A percentile compares a stretch with the other conserved stretches of the same genome.
Evolutionary conservation across 1,140 invertebrate genomes (phyloP).

Genomic region (Zaprionus tsacasi): DNA sequence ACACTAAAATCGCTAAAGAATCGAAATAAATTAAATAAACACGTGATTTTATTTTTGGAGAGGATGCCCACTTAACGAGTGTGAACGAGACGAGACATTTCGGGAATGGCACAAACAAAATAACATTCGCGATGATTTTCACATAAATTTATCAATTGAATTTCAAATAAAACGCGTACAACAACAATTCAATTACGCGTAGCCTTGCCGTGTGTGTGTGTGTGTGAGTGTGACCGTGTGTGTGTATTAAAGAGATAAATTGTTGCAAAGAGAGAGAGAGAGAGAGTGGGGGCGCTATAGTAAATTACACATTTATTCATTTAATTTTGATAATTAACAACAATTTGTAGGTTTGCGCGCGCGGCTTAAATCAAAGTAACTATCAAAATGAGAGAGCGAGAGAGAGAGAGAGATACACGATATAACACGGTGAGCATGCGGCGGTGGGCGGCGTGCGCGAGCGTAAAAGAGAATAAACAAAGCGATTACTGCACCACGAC

Average conservation of each 20-base stretch:
- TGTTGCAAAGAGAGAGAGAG: slow-evolving; percentile 3
- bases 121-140: slow-evolving; percentile 43
- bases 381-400: slow-evolving; percentile 14
- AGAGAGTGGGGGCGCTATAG: slow-evolving; percentile 31
- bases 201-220: slow-evolving; percentile 11
- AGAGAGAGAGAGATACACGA: slow-evolving; percentile 16
- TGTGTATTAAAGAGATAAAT: slow-evolving; percentile 2
- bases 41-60: slow-evolving; percentile 8
- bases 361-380: slow-evolving; percentile 76
- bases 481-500: slow-evolving; percentile 41
- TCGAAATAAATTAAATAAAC: slow-evolving; percentile 33
- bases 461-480: slow-evolving; percentile 55
- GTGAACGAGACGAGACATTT: slow-evolving; percentile 36
- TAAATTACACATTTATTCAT: slow-evolving; percentile 56
- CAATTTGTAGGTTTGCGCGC: slow-evolving; percentile 68
- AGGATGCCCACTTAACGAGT: slow-evolving; percentile 11
- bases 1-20: slow-evolving; percentile 29
- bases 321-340: slow-evolving; percentile 68
- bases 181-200: slow-evolving; percentile 43
- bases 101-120: slow-evolving; percentile 25
- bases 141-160: slow-evolving; percentile 48
- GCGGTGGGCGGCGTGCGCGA: slow-evolving; percentile 45
- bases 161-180: slow-evolving; percentile 52
- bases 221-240: slow-evolving; percentile 20
- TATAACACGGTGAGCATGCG: not conserved